Conservation (phyloP, 2,888 invertebrate species). For the Pyrocoelia pectoralis region DNA sequence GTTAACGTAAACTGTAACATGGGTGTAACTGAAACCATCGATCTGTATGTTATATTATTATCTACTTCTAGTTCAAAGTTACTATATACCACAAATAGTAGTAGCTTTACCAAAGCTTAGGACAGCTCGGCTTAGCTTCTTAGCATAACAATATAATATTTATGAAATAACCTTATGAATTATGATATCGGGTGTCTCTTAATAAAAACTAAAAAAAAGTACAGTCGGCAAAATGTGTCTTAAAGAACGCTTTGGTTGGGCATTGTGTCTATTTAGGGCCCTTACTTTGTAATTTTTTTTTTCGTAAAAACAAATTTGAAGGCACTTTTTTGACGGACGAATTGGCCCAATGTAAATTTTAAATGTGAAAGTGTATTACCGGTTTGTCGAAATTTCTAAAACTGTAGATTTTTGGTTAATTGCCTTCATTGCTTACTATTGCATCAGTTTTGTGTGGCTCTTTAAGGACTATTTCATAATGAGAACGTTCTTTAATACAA, state of each 20-base stretch:
- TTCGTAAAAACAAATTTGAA: constrained; percentile 91
- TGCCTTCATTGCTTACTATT: constrained; percentile 82
- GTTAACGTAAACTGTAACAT: constrained; percentile 60
- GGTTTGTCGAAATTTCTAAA: constrained; percentile 43
- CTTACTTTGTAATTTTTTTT: constrained; percentile 76
- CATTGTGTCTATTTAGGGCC: constrained; percentile 90
- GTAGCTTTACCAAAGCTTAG: constrained; percentile 49
- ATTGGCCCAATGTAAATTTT: constrained; percentile 85
- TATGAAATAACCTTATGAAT: constrained; percentile 62
- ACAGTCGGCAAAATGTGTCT: constrained; percentile 57
- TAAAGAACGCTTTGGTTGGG: constrained; percentile 67
- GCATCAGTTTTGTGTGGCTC: constrained; percentile 75
- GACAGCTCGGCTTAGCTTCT: constrained; percentile 55
- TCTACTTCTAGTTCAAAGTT: constrained; percentile 62
- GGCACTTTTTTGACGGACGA: constrained; percentile 96
- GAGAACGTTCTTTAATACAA: constrained; percentile 67
- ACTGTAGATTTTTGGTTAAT: constrained; percentile 58
- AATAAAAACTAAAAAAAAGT: constrained; percentile 52
- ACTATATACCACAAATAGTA: constrained; percentile 64
- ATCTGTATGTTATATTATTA: constrained; percentile 60
- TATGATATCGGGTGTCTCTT: constrained; percentile 64
- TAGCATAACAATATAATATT: constrained; percentile 63
- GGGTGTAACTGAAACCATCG: constrained; percentile 61
- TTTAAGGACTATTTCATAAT: constrained; percentile 76
- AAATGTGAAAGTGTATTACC: constrained; percentile 62